Evolutionary conservation across 1,140 invertebrate genomes (phyloP).

Genomic region (Drosophila obscura): DNA sequence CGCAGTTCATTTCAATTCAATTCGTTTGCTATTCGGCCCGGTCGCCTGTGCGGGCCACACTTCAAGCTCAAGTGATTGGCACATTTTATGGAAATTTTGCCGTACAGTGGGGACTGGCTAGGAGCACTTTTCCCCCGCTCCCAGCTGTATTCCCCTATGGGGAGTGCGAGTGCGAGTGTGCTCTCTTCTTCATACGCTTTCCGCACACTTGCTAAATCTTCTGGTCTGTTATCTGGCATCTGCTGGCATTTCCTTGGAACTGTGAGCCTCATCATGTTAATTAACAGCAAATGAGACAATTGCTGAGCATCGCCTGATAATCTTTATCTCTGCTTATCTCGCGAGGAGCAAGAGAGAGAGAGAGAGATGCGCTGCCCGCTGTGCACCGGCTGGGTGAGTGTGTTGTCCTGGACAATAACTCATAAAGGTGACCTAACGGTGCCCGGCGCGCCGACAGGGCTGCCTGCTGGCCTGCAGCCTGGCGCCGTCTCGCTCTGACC

Average conservation of each 20-base stretch:
- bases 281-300: slow-evolving; percentile 68
- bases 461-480: background rate
- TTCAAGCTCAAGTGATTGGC: slow-evolving; percentile 64
- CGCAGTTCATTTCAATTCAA: slow-evolving; percentile 80
- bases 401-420: slow-evolving; percentile 42
- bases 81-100: slow-evolving; percentile 76
- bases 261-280: slow-evolving; percentile 54
- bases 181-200: slow-evolving; percentile 7
- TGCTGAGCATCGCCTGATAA: slow-evolving; percentile 13
- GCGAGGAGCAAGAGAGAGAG: no score
- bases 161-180: background rate
- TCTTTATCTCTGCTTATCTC: background rate
- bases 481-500: slow-evolving; percentile 27
- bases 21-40: slow-evolving; percentile 75
- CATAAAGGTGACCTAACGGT: slow-evolving; percentile 57
- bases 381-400: slow-evolving; percentile 1
- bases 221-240: slow-evolving; percentile 17
- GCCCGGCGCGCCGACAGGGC: slow-evolving; percentile 14
- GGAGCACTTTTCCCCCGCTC: no score
- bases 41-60: slow-evolving; percentile 62
- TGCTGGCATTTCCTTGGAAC: slow-evolving; percentile 56
- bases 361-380: background rate
- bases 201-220: slow-evolving; percentile 8
- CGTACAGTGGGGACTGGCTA: slow-evolving; percentile 32
- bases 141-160: background rate